Evolutionary conservation across 1,140 invertebrate genomes (phyloP).

Genomic region (Diploscapter pachys): DNA sequence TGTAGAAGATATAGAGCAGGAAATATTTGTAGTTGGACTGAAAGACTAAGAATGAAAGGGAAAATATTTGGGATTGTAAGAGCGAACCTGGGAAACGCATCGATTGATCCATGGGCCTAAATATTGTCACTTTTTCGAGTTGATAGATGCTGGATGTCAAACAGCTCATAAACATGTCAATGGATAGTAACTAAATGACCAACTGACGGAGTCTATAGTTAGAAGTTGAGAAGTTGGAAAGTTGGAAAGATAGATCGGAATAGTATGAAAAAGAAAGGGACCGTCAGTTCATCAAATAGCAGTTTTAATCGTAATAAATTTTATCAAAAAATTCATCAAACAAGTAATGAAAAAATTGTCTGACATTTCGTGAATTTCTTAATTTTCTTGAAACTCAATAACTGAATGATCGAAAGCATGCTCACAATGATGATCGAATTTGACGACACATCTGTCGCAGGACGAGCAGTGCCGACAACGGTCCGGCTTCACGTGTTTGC

Average conservation of each 20-base stretch:
- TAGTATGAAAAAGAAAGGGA: no score
- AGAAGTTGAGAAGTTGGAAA: no score
- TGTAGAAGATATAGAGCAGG: slow-evolving; percentile 53
- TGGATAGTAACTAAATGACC: no score
- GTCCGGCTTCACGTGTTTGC: slow-evolving; percentile 52
- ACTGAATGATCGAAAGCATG: not conserved
- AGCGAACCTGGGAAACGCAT: slow-evolving; percentile 41
- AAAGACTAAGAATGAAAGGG: no score
- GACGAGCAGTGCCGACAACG: slow-evolving; percentile 54
- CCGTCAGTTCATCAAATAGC: no score
- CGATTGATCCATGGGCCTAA: slow-evolving; percentile 52
- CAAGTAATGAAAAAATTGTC: not conserved
- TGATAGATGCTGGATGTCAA: not conserved
- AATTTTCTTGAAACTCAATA: not conserved
- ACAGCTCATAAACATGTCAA: not conserved
- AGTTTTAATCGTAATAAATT: not conserved
- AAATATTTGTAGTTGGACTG: slow-evolving; percentile 55
- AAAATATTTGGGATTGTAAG: no score
- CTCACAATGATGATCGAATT: slow-evolving; percentile 53
- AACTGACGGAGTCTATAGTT: no score
- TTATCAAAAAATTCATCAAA: not conserved
- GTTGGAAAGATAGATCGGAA: no score
- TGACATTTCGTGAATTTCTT: not conserved
- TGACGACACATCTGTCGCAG: slow-evolving; percentile 49
- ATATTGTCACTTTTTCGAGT: not conserved